Percentiles rank a stretch among this genome's conserved stretches.
Evolutionary conservation across 2,888 invertebrate genomes (phyloP).

Genomic region (Macrosiphum euphorbiae): DNA sequence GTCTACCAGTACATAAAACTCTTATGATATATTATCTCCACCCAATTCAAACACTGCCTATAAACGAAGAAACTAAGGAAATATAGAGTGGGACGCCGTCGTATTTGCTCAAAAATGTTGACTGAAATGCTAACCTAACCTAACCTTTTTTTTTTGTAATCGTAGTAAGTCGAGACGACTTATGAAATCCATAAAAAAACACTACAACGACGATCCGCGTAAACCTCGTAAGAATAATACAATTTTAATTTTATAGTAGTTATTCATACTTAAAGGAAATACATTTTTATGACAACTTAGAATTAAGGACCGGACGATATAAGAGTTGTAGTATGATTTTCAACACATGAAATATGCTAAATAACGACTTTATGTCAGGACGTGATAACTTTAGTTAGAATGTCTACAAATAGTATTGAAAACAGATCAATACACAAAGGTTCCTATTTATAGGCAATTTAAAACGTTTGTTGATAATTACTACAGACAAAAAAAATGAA

Average conservation of each 20-base stretch:
- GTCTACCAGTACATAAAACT: too few species aligned
- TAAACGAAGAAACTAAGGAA: neutral
- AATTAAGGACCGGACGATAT: neutral
- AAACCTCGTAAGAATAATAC: neutral
- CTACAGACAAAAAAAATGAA: too few species aligned
- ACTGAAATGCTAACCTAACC: too few species aligned
- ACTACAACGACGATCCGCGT: neutral
- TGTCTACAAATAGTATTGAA: neutral
- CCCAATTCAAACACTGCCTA: too few species aligned
- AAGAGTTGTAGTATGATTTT: neutral
- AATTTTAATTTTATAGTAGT: neutral
- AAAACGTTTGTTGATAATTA: neutral
- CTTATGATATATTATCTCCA: too few species aligned
- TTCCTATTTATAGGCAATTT: neutral
- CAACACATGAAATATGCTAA: neutral
- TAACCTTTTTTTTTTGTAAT: neutral
- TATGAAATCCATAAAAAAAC: neutral
- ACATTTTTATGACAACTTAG: neutral
- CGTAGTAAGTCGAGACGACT: neutral
- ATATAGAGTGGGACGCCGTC: too few species aligned
- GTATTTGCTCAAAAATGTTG: too few species aligned
- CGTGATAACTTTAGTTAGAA: neutral
- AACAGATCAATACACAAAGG: neutral
- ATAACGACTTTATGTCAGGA: too few species aligned
- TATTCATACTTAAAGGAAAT: neutral